Base-by-base conservation (phyloP, 2,888 invertebrate species). In the Agrochola circellaris region DNA sequence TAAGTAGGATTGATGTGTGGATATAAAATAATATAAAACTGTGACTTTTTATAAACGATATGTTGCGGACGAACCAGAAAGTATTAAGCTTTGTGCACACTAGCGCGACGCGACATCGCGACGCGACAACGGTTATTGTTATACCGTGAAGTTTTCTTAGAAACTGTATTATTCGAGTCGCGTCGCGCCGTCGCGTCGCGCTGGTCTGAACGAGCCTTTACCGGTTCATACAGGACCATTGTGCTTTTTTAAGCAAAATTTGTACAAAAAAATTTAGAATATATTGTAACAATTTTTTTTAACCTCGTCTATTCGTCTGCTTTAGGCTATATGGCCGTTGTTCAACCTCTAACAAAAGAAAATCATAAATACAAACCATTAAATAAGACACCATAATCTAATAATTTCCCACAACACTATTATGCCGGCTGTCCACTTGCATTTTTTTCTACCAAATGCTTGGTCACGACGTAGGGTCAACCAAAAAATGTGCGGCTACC, bases 401-500 rank as follows among this genome's bases (percentile, higher is more conserved):
- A 79, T 65, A 72, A 75, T 58, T 65, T 79, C 15, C 60, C 38
- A 8, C 51, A 67, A 73, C 73, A 66, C 48, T n/a, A 62, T 75
- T 66, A 72, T 62, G 64, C 76, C 58, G 60, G 60, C 72, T 77
- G 82, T 75, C 77, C 73, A 79, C 65, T 84, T 68, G 71, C 51
- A 81, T 81, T 71, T 82, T 77, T 51, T 85, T 69, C 74, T 26
- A 81, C 64, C 68, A 84, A 82, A 81, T 78, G 79, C 73, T 66
- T 80, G 81, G 77, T 71, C 83, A 84, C 74, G 75, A 77, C 72
- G 90, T 92, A 91, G 95, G 96, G 95, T 96, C 95, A 95, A 94
- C 92, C 94, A 94, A 95, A 95, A 95, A 92, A 90, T 88, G 89
- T 82, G 83, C 81, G 81, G 73, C 92, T 93, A 93, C 92, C 92